phyloP scores from a whole-genome alignment of 1,140 invertebrate species.

The Drosophila sechellia region DNA sequence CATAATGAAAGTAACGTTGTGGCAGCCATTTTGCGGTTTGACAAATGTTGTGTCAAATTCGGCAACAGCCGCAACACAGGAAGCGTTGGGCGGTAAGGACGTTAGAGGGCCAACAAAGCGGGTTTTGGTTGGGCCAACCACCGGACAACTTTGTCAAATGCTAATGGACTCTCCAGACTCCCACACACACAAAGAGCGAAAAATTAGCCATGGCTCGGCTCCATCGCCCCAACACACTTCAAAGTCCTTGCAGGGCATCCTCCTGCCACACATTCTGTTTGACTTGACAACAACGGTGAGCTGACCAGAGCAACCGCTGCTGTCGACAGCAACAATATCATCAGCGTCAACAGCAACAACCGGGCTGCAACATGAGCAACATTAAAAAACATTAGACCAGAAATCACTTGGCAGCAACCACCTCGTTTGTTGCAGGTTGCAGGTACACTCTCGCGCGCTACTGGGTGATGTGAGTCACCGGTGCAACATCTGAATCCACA shows the following conservation, averaged over 20 bases:
- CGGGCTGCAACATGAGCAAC: conserved; percentile 73
- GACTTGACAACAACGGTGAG: conserved; percentile 71
- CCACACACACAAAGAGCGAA: conserved; percentile 50
- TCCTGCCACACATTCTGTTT: conserved; percentile 32
- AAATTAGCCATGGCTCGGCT: conserved; percentile 58
- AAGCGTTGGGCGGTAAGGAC: not conserved
- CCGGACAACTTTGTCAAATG: conserved; percentile 80
- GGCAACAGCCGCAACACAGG: conserved; percentile 65
- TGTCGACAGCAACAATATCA: conserved; percentile 82
- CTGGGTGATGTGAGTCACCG: conserved; percentile 12
- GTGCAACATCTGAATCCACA: conserved; percentile 73
- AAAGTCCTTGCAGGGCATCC: conserved; percentile 43
- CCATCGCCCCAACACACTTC: conserved; percentile 28
- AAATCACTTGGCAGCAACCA: conserved; percentile 79
- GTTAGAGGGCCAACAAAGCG: not conserved
- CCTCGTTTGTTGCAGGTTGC: conserved; percentile 67
- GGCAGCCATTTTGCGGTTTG: conserved; percentile 80
- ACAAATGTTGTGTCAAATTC: conserved; percentile 83
- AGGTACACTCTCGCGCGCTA: conserved; percentile 10
- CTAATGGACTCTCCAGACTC: conserved; percentile 68
- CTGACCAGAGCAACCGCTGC: conserved; percentile 78
- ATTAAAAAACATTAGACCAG: conserved; percentile 82
- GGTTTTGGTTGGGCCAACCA: conserved; percentile 22
- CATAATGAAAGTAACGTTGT: conserved; percentile 82
- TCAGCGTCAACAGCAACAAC: conserved; percentile 61